phyloP scores from a whole-genome alignment of 2,888 invertebrate genomes.

The Lottia gigantea region DNA sequence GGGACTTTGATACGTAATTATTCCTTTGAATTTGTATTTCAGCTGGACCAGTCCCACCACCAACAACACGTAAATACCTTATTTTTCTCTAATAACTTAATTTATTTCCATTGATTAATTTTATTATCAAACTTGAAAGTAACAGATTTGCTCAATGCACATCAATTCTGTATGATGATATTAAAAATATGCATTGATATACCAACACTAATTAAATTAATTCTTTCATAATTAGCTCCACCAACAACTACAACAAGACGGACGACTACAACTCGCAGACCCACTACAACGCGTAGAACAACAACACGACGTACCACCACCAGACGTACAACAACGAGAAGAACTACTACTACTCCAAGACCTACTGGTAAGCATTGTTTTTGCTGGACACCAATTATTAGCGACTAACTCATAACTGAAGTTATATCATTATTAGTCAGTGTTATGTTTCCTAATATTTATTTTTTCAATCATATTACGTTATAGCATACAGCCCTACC shows the following conservation, averaged over 20 bases:
- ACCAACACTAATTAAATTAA: not conserved
- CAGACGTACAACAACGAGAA: not conserved
- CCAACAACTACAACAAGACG: slow-evolving; percentile 13
- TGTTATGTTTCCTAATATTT: too few species aligned
- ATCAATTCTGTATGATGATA: not conserved
- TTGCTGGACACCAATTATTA: not conserved
- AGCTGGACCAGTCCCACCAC: slow-evolving; percentile 13
- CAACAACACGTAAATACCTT: not conserved
- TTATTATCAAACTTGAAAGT: too few species aligned
- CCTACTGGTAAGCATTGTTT: not conserved
- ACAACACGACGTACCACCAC: not conserved
- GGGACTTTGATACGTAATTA: not conserved
- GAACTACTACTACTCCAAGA: not conserved
- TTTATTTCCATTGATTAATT: not conserved
- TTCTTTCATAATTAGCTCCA: not conserved
- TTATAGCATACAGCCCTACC: slow-evolving; percentile 15
- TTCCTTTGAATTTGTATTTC: not conserved
- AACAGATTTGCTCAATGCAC: too few species aligned
- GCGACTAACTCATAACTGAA: too few species aligned
- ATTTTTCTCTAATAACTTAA: too few species aligned
- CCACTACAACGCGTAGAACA: not conserved
- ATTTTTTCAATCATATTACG: too few species aligned
- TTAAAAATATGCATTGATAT: not conserved
- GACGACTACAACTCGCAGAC: not conserved
- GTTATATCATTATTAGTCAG: too few species aligned